These are phyloP conservation scores for Girardinichthys multiradiatus DNA, from an alignment of 2,113 vertebrate species.

Conservation along the genomic window DNA sequence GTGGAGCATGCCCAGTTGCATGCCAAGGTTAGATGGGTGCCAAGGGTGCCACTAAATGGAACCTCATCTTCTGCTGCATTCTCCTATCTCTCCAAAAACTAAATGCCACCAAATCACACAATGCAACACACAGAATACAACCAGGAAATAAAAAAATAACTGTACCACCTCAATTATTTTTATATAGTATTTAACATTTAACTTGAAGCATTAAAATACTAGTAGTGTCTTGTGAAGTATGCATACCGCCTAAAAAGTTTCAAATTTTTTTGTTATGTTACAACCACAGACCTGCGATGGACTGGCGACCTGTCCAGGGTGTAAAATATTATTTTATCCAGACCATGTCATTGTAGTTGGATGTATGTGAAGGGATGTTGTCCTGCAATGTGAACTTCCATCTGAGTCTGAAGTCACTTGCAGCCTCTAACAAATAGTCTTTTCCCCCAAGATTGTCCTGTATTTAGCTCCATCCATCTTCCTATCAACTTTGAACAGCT, in stretches of 20 bases:
- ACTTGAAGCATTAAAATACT: background rate
- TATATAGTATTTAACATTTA: background rate
- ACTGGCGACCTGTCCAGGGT: too few species aligned
- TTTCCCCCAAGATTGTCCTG: too few species aligned
- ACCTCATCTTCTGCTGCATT: constrained; percentile 64
- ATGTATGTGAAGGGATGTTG: too few species aligned
- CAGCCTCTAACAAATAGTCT: too few species aligned
- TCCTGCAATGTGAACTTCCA: too few species aligned
- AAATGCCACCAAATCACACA: constrained; percentile 58
- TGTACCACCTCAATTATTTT: constrained; percentile 9
- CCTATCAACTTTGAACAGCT: too few species aligned
- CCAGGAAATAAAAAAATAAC: constrained; percentile 2
- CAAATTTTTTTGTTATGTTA: too few species aligned
- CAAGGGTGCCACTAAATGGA: constrained; percentile 78
- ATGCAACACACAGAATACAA: constrained; percentile 23
- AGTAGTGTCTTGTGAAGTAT: background rate
- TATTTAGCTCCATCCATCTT: too few species aligned
- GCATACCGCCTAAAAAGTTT: background rate
- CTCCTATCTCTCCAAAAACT: constrained; percentile 53
- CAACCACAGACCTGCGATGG: too few species aligned
- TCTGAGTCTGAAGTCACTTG: too few species aligned
- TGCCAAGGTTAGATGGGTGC: constrained; percentile 81
- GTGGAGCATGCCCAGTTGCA: constrained; percentile 74
- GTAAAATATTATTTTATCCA: too few species aligned
- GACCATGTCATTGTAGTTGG: too few species aligned